Evolutionary conservation across 2,888 invertebrate species (phyloP).

Genomic region (Asteroscopus sphinx): DNA sequence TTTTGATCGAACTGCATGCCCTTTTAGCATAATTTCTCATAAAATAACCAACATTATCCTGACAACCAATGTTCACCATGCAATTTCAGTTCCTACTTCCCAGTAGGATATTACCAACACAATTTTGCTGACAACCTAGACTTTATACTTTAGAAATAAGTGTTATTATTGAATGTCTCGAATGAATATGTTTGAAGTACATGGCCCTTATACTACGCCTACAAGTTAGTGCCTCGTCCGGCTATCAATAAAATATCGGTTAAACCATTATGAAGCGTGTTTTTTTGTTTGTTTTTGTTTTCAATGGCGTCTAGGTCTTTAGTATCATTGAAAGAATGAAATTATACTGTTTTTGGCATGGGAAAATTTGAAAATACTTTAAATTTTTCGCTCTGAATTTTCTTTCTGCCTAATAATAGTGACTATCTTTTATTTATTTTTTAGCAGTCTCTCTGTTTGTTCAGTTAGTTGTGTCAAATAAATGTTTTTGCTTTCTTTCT

Average conservation of each 20-base stretch:
- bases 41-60: conserved; percentile 17
- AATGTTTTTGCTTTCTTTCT: too few relatives aligned
- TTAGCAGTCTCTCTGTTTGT: too few relatives aligned
- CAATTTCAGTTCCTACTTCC: conserved; percentile 57
- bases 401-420: too few relatives aligned
- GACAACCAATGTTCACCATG: conserved; percentile 31
- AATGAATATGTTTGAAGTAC: background rate
- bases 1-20: conserved; percentile 6
- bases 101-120: conserved; percentile 37
- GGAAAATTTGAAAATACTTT: too few relatives aligned
- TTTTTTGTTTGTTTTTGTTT: conserved; percentile 18
- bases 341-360: background rate
- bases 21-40: conserved; percentile 13
- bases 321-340: background rate
- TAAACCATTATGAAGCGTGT: conserved; percentile 26
- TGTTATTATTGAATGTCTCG: conserved; percentile 8
- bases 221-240: conserved; percentile 56
- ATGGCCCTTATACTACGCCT: conserved; percentile 53
- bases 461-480: too few relatives aligned
- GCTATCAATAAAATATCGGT: conserved; percentile 55
- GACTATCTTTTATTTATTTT: too few relatives aligned
- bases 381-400: too few relatives aligned
- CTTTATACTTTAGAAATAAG: conserved; percentile 11
- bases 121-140: conserved; percentile 9
- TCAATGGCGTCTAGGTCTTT: conserved; percentile 10